Evolutionary conservation across 2,888 invertebrate species (phyloP).

Genomic region (Drepana falcataria): DNA sequence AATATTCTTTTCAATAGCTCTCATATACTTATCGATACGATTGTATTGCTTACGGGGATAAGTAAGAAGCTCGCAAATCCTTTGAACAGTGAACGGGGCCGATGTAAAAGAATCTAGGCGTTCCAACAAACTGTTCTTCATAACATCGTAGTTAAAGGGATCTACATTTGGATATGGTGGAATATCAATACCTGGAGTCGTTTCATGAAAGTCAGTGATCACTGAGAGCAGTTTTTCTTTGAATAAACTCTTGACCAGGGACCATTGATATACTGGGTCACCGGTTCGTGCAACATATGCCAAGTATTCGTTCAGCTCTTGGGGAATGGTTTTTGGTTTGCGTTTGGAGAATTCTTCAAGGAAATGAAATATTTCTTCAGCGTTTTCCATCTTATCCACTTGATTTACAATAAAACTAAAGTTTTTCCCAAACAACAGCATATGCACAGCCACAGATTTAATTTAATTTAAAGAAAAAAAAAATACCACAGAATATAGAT

Average conservation of each 20-base stretch:
- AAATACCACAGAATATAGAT: too few species aligned
- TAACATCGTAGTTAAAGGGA: conserved; percentile 91
- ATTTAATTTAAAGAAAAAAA: too few species aligned
- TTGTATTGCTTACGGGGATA: conserved; percentile 96
- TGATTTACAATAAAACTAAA: not conserved
- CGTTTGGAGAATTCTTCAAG: conserved; percentile 90
- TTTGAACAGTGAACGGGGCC: conserved; percentile 97
- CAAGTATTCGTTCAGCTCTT: conserved; percentile 93
- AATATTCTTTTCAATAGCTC: conserved; percentile 97
- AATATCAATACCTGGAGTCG: conserved; percentile 86
- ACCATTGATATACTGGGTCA: conserved; percentile 96
- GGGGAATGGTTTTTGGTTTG: conserved; percentile 87
- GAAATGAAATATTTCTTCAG: conserved; percentile 90
- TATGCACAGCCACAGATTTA: too few species aligned
- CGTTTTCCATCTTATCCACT: conserved; percentile 84
- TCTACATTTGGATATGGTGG: conserved; percentile 95
- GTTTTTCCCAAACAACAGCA: too few species aligned
- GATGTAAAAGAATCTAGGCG: conserved; percentile 90
- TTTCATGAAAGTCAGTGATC: conserved; percentile 92
- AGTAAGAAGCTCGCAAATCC: conserved; percentile 95
- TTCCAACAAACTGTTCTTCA: conserved; percentile 90
- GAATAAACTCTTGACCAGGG: conserved; percentile 90
- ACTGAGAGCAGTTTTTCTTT: conserved; percentile 91
- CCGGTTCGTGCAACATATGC: conserved; percentile 95
- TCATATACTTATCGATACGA: conserved; percentile 96